phyloP scores from a whole-genome alignment of 53 echinoderm and acorn worm species.

The Temnopleurus reevesii region DNA sequence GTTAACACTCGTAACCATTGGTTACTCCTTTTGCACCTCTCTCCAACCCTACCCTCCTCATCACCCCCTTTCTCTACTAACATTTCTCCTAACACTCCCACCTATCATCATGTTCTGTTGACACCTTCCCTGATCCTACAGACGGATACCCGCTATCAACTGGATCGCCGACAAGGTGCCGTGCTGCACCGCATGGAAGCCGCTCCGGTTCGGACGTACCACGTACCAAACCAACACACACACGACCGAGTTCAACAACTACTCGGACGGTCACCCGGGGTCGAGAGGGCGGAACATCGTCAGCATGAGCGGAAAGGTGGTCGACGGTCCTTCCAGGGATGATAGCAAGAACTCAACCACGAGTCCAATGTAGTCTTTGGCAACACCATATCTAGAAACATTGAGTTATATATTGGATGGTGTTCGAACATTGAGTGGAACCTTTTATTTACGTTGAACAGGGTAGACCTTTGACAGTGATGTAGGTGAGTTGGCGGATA shows the following conservation, averaged over 20 bases:
- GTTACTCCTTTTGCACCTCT: neutral
- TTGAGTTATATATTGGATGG: neutral
- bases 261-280: slow-evolving; percentile 14
- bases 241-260: slow-evolving; percentile 68
- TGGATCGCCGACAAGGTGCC: slow-evolving; percentile 78
- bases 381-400: neutral
- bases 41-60: neutral
- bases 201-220: slow-evolving; percentile 56
- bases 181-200: slow-evolving; percentile 71
- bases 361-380: slow-evolving; percentile 4
- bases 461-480: neutral
- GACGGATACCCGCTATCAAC: slow-evolving; percentile 78
- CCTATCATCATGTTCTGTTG: slow-evolving; percentile 3
- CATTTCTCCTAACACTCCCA: neutral
- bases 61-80: neutral
- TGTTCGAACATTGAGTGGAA: neutral
- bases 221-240: slow-evolving; percentile 72
- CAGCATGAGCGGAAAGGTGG: slow-evolving; percentile 55
- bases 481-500: neutral
- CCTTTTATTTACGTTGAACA: neutral
- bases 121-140: slow-evolving; percentile 32
- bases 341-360: slow-evolving; percentile 51
- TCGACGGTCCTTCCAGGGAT: slow-evolving; percentile 29
- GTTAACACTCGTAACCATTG: neutral
- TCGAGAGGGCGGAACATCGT: neutral